A percentile compares a stretch with the other conserved stretches of the same genome.
Evolutionary conservation across 2,888 invertebrate species (phyloP).

Genomic region (Lordiphosa fenestrarum): DNA sequence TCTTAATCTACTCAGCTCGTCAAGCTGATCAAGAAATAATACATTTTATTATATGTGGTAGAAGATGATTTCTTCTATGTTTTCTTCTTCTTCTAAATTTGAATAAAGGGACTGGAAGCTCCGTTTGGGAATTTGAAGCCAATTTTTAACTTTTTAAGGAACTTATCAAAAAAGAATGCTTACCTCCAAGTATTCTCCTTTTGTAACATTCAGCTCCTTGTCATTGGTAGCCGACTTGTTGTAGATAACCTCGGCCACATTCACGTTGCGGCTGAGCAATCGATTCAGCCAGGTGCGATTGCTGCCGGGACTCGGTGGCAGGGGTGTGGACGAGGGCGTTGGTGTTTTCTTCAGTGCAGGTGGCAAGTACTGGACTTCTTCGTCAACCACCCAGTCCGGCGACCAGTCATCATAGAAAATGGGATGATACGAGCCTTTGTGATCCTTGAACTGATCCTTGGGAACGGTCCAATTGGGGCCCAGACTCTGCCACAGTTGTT

Average conservation of each 20-base stretch:
- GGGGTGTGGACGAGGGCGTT: conserved; percentile 21
- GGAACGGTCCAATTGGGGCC: conserved; percentile 97
- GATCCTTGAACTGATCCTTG: conserved; percentile 95
- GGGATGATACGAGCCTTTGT: conserved; percentile 94
- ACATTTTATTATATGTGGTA: no score
- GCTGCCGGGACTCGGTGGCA: conserved; percentile 41
- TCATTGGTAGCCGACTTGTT: conserved; percentile 97
- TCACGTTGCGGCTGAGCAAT: conserved; percentile 85
- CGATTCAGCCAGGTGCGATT: conserved; percentile 85
- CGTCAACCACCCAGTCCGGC: conserved; percentile 91
- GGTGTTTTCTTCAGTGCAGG: conserved; percentile 71
- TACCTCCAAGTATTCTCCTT: conserved; percentile 97
- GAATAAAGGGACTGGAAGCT: no score
- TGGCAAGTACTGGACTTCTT: conserved; percentile 83
- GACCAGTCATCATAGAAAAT: conserved; percentile 98
- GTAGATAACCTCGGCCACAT: conserved; percentile 93
- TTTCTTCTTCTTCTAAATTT: no score
- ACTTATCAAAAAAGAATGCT: conserved; percentile 25
- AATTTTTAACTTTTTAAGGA: no score
- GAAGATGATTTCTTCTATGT: no score
- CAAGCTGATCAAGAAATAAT: no score
- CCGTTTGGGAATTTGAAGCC: no score
- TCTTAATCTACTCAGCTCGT: no score
- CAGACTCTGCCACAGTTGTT: conserved; percentile 96
- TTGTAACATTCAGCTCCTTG: conserved; percentile 96